These are phyloP conservation scores for Tetraodon nigroviridis DNA, from an alignment of 2,113 vertebrate genomes.

Conservation along the genomic window DNA sequence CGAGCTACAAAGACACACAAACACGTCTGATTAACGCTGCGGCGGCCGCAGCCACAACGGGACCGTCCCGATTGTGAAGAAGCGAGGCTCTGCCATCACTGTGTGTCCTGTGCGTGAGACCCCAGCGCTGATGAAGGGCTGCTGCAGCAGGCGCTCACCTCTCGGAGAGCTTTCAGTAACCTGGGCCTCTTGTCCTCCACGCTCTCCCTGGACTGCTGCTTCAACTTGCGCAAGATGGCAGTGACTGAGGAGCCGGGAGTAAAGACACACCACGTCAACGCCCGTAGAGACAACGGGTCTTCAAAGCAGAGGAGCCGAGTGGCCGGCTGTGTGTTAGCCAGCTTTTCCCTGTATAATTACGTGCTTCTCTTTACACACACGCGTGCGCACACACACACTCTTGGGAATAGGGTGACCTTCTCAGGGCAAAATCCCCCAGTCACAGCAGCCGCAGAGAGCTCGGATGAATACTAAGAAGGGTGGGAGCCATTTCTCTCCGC, in stretches of 20 bases:
- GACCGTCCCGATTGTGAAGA: no score
- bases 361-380: not conserved
- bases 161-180: constrained; percentile 90
- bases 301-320: not conserved
- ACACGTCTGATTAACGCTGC: not conserved
- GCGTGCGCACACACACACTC: constrained; percentile 17
- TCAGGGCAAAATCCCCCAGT: constrained; percentile 38
- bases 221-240: constrained; percentile 91
- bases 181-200: constrained; percentile 96
- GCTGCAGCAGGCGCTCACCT: constrained; percentile 70
- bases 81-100: no score
- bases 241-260: constrained; percentile 76
- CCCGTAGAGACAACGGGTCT: no score
- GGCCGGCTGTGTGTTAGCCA: not conserved
- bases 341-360: not conserved
- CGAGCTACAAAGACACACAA: constrained; percentile 77
- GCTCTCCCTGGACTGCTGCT: constrained; percentile 95
- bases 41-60: not conserved
- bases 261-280: not conserved
- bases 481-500: constrained; percentile 28
- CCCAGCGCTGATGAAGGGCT: no score
- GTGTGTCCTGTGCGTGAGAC: no score
- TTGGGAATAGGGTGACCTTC: constrained; percentile 56
- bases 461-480: constrained; percentile 47
- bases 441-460: constrained; percentile 24